phyloP scores from a whole-genome alignment of 2,113 vertebrate genomes.

The Grammomys dolichurus region DNA sequence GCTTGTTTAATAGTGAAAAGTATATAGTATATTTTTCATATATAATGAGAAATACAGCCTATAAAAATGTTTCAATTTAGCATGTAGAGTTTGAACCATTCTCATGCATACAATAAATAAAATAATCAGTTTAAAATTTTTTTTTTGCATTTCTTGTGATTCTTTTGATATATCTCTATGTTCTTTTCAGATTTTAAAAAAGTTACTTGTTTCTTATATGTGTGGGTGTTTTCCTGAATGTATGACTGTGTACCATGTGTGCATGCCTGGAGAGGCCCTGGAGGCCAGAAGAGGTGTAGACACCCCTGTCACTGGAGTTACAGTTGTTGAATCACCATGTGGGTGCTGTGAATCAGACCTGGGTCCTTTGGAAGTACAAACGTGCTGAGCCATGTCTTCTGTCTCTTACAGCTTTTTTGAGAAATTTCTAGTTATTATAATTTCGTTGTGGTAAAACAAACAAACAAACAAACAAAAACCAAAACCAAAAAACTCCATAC shows the following conservation, averaged over 20 bases:
- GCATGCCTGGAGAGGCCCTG: neutral
- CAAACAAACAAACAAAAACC: neutral
- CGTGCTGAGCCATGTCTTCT: neutral
- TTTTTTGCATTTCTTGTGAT: neutral
- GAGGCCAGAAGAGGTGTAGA: neutral
- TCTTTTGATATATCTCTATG: neutral
- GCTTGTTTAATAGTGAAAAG: neutral
- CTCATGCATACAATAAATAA: neutral
- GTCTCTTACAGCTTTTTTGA: neutral
- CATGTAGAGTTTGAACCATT: neutral
- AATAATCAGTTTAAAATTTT: neutral
- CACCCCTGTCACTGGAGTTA: neutral
- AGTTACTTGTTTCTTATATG: neutral
- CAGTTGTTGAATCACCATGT: neutral
- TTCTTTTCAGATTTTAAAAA: neutral
- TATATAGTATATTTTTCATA: no score
- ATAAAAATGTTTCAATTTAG: neutral
- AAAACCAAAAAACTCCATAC: neutral
- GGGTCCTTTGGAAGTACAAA: neutral
- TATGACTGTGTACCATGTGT: neutral
- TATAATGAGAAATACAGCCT: neutral
- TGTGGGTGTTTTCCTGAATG: neutral
- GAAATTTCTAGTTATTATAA: neutral
- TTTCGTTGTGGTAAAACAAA: neutral
- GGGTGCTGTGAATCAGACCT: neutral